A percentile compares a stretch with the other conserved stretches of the same genome.
phyloP scores from a whole-genome alignment of 2,888 invertebrate genomes.

The Osmoderma eremita region DNA sequence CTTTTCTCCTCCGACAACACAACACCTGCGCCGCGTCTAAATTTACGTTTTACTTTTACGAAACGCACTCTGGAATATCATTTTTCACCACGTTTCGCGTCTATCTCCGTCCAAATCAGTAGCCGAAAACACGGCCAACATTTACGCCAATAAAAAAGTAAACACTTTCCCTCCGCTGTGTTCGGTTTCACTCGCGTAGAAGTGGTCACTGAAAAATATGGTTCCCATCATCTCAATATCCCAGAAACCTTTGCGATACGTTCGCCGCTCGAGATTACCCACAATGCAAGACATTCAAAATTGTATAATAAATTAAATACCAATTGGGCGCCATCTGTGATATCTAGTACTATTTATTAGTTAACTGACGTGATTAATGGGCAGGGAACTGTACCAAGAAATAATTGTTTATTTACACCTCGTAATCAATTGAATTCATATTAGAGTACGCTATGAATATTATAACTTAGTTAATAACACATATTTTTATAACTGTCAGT shows the following conservation, averaged over 20 bases:
- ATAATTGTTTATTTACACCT: too few species aligned
- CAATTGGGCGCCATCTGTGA: slow-evolving; percentile 33
- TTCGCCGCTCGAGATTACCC: slow-evolving; percentile 48
- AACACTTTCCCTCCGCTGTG: slow-evolving; percentile 58
- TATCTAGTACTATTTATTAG: neutral
- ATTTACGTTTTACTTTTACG: slow-evolving; percentile 54
- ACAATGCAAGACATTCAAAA: slow-evolving; percentile 56
- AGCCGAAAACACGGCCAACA: slow-evolving; percentile 48
- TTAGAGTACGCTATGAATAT: too few species aligned
- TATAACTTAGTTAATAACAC: too few species aligned
- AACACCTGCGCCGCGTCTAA: slow-evolving; percentile 60
- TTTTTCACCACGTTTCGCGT: slow-evolving; percentile 43
- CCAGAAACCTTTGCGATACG: slow-evolving; percentile 66
- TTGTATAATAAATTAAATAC: slow-evolving; percentile 27
- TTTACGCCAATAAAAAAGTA: slow-evolving; percentile 40
- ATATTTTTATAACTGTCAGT: too few species aligned
- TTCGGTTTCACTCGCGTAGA: slow-evolving; percentile 63
- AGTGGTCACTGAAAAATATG: slow-evolving; percentile 69
- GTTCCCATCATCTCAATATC: slow-evolving; percentile 67
- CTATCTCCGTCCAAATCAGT: slow-evolving; percentile 31
- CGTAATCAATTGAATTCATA: too few species aligned
- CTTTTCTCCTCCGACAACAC: slow-evolving; percentile 45
- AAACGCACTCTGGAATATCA: slow-evolving; percentile 47
- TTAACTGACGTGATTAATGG: too few species aligned
- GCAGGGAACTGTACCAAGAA: too few species aligned